These are phyloP conservation scores for Drosophila pseudotalamancana DNA, from an alignment of 2,888 invertebrate genomes.

Conservation along the genomic window DNA sequence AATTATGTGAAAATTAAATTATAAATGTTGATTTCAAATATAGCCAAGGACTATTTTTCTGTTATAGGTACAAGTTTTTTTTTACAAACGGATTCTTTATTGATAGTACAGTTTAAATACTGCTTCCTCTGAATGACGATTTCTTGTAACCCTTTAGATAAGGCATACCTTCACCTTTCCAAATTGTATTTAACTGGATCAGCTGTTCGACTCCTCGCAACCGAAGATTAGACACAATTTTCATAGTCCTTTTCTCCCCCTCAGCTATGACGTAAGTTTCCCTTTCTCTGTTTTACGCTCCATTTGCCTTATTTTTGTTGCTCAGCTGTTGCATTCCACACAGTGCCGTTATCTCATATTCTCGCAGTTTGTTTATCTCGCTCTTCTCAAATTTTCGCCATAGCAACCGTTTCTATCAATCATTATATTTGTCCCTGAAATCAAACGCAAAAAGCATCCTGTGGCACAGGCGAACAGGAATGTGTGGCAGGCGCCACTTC, in stretches of 20 bases:
- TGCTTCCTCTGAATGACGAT: too few species aligned
- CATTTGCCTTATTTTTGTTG: too few species aligned
- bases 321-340: conserved; percentile 30
- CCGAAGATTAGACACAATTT: too few species aligned
- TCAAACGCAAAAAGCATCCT: conserved; percentile 84
- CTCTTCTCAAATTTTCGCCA: conserved; percentile 55
- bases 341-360: not conserved
- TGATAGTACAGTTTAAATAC: too few species aligned
- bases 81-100: too few species aligned
- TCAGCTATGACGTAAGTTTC: not conserved
- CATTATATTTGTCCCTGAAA: conserved; percentile 82
- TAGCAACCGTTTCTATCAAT: conserved; percentile 75
- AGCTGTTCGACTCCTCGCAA: not conserved
- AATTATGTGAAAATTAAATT: too few species aligned
- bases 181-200: not conserved
- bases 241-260: not conserved
- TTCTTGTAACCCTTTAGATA: not conserved
- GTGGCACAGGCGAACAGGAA: conserved; percentile 70
- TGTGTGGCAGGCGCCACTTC: conserved; percentile 44
- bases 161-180: not conserved
- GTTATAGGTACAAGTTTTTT: too few species aligned
- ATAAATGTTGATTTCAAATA: too few species aligned
- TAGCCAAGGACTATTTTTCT: too few species aligned
- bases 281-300: not conserved
- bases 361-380: not conserved